Percentiles rank a stretch among this genome's conserved stretches.
These are phyloP conservation scores for Reinhardtius hippoglossoides DNA, from an alignment of 2,113 vertebrate genomes.

Conservation along the genomic window DNA sequence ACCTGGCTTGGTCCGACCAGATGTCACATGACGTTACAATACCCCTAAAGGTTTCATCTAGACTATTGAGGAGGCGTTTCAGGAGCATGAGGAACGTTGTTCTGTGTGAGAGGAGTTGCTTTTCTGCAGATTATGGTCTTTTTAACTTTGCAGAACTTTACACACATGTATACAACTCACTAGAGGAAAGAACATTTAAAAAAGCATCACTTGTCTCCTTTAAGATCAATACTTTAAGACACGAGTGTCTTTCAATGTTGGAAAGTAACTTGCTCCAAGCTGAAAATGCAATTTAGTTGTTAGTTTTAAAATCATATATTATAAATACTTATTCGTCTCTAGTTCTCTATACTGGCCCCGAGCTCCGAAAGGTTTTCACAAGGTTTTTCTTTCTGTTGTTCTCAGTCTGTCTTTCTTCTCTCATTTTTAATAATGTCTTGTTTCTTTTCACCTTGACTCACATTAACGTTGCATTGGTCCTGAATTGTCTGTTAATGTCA, in stretches of 20 bases:
- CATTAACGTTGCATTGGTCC: too few relatives aligned
- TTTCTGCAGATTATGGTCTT: too few relatives aligned
- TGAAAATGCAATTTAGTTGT: not conserved
- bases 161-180: not conserved
- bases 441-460: not conserved
- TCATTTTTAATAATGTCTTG: slow-evolving; percentile 9
- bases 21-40: too few relatives aligned
- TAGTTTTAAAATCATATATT: not conserved
- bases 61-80: too few relatives aligned
- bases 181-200: not conserved
- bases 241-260: not conserved
- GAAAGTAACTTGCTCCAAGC: not conserved
- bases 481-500: too few relatives aligned
- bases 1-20: too few relatives aligned
- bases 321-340: not conserved
- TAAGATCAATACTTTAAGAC: not conserved
- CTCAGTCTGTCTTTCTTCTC: slow-evolving; percentile 1
- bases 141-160: too few relatives aligned
- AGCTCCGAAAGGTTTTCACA: not conserved
- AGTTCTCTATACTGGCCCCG: too few relatives aligned
- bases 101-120: too few relatives aligned
- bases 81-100: too few relatives aligned
- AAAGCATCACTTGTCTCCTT: not conserved
- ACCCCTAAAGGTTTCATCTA: too few relatives aligned
- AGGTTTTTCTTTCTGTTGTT: slow-evolving; percentile 19